Conservation (phyloP, 2,113 vertebrate species). For the Thalassoma bifasciatum region DNA sequence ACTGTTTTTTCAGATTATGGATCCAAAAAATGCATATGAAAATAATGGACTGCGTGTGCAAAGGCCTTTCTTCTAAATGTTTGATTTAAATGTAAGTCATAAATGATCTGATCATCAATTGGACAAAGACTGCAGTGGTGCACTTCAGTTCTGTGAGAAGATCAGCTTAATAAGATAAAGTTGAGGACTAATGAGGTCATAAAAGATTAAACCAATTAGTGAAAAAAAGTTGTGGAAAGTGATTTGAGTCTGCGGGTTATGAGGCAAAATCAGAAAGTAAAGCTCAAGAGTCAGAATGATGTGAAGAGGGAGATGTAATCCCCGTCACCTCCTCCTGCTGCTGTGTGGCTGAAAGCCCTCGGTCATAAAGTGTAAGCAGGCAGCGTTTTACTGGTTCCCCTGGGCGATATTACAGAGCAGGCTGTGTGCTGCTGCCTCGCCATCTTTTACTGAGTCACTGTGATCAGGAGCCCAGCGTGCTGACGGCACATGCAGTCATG, state of each 20-base stretch:
- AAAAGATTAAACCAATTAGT: conserved; percentile 21
- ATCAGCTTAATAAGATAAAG: neutral
- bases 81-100: too few species aligned
- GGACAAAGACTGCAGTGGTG: neutral
- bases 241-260: conserved; percentile 21
- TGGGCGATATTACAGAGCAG: conserved; percentile 54
- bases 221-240: neutral
- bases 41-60: too few species aligned
- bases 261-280: neutral
- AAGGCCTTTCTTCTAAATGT: too few species aligned
- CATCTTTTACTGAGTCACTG: conserved; percentile 69
- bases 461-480: conserved; percentile 62
- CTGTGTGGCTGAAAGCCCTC: conserved; percentile 18
- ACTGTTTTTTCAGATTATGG: too few species aligned
- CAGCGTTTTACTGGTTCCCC: conserved; percentile 72
- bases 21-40: too few species aligned
- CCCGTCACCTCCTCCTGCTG: neutral
- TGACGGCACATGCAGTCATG: conserved; percentile 49
- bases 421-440: conserved; percentile 32
- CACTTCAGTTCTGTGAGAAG: too few species aligned
- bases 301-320: conserved; percentile 7
- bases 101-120: too few species aligned
- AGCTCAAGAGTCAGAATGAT: neutral
- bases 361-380: conserved; percentile 37
- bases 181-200: neutral